phyloP scores from a whole-genome alignment of 2,888 invertebrate species.

The Lapara coniferarum region DNA sequence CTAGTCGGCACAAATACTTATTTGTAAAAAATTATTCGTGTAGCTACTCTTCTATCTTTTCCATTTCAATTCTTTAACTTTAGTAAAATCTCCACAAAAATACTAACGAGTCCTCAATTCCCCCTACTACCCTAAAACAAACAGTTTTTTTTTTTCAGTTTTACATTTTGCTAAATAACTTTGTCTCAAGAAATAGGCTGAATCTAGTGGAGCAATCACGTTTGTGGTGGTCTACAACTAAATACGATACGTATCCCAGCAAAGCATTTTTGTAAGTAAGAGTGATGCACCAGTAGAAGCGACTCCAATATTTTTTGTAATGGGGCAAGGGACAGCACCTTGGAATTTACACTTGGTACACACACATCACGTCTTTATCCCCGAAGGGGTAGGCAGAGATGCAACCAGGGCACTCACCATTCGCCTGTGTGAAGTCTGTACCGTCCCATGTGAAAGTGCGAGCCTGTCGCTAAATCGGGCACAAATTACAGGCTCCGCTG shows the following conservation, averaged over 20 bases:
- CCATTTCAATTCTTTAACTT: neutral
- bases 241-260: constrained; percentile 66
- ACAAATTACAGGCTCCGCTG: no score
- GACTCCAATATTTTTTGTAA: no score
- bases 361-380: no score
- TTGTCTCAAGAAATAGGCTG: constrained; percentile 60
- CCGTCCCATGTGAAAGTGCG: no score
- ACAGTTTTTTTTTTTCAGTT: constrained; percentile 53
- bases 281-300: no score
- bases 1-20: neutral
- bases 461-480: no score
- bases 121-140: neutral
- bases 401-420: no score
- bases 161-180: constrained; percentile 58
- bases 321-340: no score
- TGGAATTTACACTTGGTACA: no score
- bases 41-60: neutral
- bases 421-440: no score
- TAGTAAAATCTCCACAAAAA: neutral
- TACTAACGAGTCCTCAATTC: neutral
- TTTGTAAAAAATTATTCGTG: neutral
- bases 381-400: no score
- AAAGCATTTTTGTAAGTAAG: constrained; percentile 68
- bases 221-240: constrained; percentile 74
- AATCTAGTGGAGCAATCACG: constrained; percentile 68